Evolutionary conservation across 2,797 vertebrate species (phyloP).

Genomic region (Acestrorhynchus altus): DNA sequence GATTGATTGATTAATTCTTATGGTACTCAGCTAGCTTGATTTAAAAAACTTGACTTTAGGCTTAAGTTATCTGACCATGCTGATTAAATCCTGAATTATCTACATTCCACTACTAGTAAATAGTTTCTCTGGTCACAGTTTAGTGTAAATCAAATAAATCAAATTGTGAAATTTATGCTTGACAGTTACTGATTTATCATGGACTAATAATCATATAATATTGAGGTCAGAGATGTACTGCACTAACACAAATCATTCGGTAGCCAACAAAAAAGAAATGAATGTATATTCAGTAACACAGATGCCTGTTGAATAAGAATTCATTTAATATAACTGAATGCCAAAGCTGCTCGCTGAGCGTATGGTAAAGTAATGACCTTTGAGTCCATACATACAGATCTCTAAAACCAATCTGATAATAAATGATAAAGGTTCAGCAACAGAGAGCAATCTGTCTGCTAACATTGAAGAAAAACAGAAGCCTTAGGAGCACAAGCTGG

Average conservation of each 20-base stretch:
- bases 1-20: too few relatives aligned
- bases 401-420: conserved; percentile 19
- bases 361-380: neutral
- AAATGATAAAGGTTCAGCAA: neutral
- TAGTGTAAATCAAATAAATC: too few relatives aligned
- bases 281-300: conserved; percentile 12
- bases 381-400: neutral
- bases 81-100: too few relatives aligned
- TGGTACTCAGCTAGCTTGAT: too few relatives aligned
- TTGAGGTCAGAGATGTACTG: neutral
- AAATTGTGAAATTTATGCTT: too few relatives aligned
- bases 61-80: too few relatives aligned
- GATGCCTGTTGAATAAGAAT: neutral
- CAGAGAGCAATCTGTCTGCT: neutral
- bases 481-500: neutral
- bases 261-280: neutral
- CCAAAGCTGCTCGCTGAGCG: neutral
- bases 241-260: neutral
- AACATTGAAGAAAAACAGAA: neutral
- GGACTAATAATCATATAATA: neutral
- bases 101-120: too few relatives aligned
- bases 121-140: too few relatives aligned
- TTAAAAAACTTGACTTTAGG: too few relatives aligned
- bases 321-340: neutral
- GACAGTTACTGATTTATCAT: too few relatives aligned